phyloP scores from a whole-genome alignment of 2,797 vertebrate species.

The Malacoraja senta region DNA sequence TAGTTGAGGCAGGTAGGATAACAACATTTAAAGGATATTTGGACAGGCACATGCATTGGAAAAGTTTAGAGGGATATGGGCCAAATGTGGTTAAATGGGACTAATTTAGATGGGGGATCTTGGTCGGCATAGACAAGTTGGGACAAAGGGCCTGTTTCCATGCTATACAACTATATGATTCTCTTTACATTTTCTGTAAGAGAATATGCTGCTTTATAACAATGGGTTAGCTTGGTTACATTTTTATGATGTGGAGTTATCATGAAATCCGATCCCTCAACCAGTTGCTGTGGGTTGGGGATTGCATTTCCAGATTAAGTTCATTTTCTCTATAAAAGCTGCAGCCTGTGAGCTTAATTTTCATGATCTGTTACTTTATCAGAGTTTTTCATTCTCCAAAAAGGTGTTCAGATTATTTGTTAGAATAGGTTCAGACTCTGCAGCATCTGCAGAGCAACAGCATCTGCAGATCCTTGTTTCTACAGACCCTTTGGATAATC shows the following conservation, averaged over 20 bases:
- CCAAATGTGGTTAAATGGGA: too few species aligned
- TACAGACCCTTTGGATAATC: not conserved
- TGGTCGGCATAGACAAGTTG: too few species aligned
- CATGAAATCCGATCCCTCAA: too few species aligned
- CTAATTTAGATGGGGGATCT: too few species aligned
- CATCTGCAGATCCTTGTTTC: too few species aligned
- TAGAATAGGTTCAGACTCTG: not conserved
- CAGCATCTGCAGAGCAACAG: too few species aligned
- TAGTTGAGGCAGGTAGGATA: too few species aligned
- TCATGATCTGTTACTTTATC: not conserved
- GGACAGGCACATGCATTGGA: too few species aligned
- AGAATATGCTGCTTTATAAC: not conserved
- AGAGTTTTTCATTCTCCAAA: not conserved
- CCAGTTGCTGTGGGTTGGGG: not conserved
- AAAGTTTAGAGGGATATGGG: too few species aligned
- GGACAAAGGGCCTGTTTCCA: too few species aligned
- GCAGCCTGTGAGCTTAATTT: not conserved
- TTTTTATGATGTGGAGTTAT: not conserved
- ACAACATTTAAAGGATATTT: too few species aligned
- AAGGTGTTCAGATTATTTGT: slow-evolving; percentile 7
- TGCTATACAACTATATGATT: too few species aligned
- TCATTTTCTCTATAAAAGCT: not conserved
- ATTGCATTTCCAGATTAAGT: not conserved
- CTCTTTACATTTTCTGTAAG: not conserved
- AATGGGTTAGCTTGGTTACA: not conserved